These are phyloP conservation scores for Mesoligia furuncula DNA, from an alignment of 2,888 invertebrate genomes.

Conservation along the genomic window DNA sequence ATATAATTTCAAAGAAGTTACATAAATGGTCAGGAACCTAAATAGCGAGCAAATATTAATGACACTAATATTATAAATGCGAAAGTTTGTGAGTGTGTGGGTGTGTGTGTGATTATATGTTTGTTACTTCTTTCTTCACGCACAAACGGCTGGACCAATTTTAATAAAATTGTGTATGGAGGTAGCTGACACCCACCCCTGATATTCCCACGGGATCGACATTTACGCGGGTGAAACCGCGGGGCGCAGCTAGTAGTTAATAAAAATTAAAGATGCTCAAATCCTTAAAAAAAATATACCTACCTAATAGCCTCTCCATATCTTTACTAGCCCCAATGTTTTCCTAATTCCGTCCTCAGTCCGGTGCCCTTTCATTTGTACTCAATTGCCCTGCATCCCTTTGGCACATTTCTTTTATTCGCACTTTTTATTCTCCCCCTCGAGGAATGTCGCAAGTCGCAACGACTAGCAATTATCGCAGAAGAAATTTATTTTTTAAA, in stretches of 20 bases:
- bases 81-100: too few species aligned
- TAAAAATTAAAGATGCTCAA: neutral
- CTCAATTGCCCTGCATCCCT: constrained; percentile 87
- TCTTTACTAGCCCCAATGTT: constrained; percentile 74
- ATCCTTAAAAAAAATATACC: neutral
- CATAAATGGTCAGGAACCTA: neutral
- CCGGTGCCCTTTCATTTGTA: constrained; percentile 87
- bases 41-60: neutral
- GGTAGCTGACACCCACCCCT: too few species aligned
- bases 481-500: constrained; percentile 74
- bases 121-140: too few species aligned
- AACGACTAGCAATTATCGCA: constrained; percentile 80
- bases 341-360: constrained; percentile 83
- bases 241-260: too few species aligned
- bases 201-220: too few species aligned
- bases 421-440: constrained; percentile 80
- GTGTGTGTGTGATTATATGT: too few species aligned
- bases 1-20: neutral
- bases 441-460: constrained; percentile 77
- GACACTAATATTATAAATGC: too few species aligned
- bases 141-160: too few species aligned
- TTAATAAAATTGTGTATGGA: too few species aligned
- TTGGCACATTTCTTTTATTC: constrained; percentile 87
- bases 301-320: constrained; percentile 65
- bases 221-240: too few species aligned